Base-by-base conservation (phyloP, 2,113 vertebrate species). In the Columbina picui region DNA sequence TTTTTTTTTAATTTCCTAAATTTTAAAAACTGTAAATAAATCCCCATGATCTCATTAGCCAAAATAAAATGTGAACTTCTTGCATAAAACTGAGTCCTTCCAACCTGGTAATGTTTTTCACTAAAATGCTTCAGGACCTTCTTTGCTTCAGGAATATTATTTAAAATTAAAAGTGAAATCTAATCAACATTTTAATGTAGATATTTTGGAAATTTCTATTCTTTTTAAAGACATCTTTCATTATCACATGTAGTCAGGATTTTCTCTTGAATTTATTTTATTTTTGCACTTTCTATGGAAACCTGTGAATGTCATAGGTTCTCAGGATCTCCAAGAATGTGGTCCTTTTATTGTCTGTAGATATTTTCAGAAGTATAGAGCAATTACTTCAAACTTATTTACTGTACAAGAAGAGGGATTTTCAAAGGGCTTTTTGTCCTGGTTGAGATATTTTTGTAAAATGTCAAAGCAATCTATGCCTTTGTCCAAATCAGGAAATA, bases 11-110 rank as follows among this genome's bases (percentile, higher is more conserved):
- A n/a, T n/a, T 5, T 9, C 5, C 4, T 73, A 1, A 4, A 12
- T 45, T 94, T 93, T 68, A 76, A 65, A 38, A 90, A 68, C 14
- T 64, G 63, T 82, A 93, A 97, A 83, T 84, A 92, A 83, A 91
- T 47, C 14, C 49, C 36, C 95, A 59, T 27, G 94, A 71, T 68
- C 83, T 81, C 32, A 76, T 56, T 83, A 27, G 38, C 7, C 7
- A 45, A 49, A 69, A 97, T 85, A 69, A 53, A 79, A 94, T 91
- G 55, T 73, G 84, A 81, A 94, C 39, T 90, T 95, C 38, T 73
- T 65, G 12, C 3, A 23, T 34, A 65, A 36, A 32, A 21, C 11
- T 34, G 53, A 49, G 18, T 14, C 38, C 56, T 88, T 90, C 20
- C 19, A 22, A 7, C 21, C 14, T 49, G 14, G 5, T 52, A 73